Evolutionary conservation across 2,888 invertebrate species (phyloP), one percentile per base, ranked within the genome.

Genomic region (Epinotia brunnichana): DNA sequence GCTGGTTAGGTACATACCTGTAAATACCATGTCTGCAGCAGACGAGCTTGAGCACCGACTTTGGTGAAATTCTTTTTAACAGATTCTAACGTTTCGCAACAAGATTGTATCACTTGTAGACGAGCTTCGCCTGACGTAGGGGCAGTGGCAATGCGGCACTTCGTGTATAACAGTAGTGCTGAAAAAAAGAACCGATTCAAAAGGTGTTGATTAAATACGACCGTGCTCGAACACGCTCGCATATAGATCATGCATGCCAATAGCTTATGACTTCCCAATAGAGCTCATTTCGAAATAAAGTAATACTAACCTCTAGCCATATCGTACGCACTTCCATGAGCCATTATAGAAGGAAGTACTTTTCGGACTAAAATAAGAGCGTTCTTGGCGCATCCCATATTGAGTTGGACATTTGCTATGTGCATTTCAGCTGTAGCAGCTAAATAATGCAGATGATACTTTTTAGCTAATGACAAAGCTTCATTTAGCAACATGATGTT

Each of bases 251-350:
- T 48, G n/a, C 48, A n/a, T 48, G n/a, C n/a, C 48, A 4, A n/a
- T 13, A 35, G 35, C 21, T 9, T 41, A 13, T 13, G 41, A 41
- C 13, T 41, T 13, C 41, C 3, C 2, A 54, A 2, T 39, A 15
- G n/a, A 4, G 19, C 35, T 35, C 7, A 7, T 15, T 15, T 48
- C 48, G 7, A 48, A n/a, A n/a, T 48, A n/a, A 51, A 54, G 4
- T 17, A 44, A 59, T 63, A 70, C 56, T 78, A 82, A 93, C 94
- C 96, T 89, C 97, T 95, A 1, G 96, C 97, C 81, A 96, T 95
- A 85, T 98, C 98, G 80, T 96, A 97, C 24, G 95, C 93, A 17
- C 96, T 96, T 1, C 98, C 98, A 82, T 98, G 97, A 0, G 97
- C 95, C 85, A 97, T 94, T 62, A 97, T 94, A 41, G 94, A 94